Evolutionary conservation across 2,113 vertebrate genomes (phyloP).

Genomic region (Nesoenas mayeri): DNA sequence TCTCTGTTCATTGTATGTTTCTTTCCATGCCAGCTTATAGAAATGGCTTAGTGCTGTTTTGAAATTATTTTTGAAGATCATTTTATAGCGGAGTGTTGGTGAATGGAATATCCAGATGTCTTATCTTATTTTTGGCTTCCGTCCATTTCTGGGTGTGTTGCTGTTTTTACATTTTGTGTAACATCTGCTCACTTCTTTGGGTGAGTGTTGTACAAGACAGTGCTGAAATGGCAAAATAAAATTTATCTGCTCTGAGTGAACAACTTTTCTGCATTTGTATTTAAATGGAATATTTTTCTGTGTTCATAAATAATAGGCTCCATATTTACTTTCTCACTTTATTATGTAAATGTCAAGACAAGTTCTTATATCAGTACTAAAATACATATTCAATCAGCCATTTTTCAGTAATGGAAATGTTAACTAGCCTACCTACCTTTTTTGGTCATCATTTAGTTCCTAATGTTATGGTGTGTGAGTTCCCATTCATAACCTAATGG

Average conservation of each 20-base stretch:
- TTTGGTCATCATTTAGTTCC: neutral
- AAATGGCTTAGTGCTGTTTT: neutral
- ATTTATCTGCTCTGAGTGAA: neutral
- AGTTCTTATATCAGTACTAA: neutral
- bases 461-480: neutral
- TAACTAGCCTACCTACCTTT: neutral
- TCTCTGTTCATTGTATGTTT: neutral
- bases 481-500: neutral
- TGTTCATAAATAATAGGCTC: neutral
- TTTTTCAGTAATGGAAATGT: neutral
- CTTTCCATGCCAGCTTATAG: neutral
- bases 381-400: neutral
- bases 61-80: neutral
- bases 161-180: neutral
- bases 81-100: neutral
- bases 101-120: neutral
- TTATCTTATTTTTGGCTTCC: neutral
- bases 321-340: neutral
- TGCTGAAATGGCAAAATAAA: constrained; percentile 12
- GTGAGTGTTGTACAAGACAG: neutral
- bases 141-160: neutral
- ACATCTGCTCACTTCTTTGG: neutral
- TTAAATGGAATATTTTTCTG: neutral
- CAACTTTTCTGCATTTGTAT: neutral
- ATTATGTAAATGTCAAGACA: neutral